phyloP scores from a whole-genome alignment of 2,113 vertebrate species.

The Urocitellus parryii region DNA sequence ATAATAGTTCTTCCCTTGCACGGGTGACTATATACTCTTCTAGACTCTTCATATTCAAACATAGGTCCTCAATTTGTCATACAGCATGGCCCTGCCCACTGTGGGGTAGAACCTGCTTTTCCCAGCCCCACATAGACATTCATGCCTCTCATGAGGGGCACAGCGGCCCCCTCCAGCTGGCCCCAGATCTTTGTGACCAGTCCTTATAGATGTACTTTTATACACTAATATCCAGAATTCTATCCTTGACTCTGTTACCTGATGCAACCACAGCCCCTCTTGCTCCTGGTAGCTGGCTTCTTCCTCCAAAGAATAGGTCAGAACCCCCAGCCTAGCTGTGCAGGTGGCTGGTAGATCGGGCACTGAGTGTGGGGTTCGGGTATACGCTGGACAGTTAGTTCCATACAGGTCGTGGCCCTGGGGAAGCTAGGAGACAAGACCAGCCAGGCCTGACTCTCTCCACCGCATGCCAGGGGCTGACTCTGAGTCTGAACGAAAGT shows the following conservation, averaged over 20 bases:
- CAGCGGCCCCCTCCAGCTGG: background rate
- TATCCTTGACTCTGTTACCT: background rate
- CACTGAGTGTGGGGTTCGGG: accelerated
- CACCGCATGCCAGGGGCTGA: accelerated
- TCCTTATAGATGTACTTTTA: no score
- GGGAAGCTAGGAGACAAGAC: background rate
- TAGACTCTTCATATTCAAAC: background rate
- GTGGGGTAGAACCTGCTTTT: background rate
- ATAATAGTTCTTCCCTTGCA: background rate
- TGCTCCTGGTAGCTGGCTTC: background rate
- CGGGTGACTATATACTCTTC: background rate
- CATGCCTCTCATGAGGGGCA: background rate
- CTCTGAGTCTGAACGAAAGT: background rate
- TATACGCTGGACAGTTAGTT: background rate
- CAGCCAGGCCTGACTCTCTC: background rate
- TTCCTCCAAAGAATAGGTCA: background rate
- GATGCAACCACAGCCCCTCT: accelerated
- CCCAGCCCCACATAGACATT: background rate
- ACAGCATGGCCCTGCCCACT: background rate
- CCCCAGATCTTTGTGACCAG: background rate
- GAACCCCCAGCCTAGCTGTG: accelerated
- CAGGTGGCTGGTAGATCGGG: background rate
- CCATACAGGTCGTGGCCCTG: accelerated
- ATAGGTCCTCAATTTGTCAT: accelerated
- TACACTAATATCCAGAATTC: background rate